phyloP scores from a whole-genome alignment of 2,888 invertebrate species.

The Escarpia spicata region DNA sequence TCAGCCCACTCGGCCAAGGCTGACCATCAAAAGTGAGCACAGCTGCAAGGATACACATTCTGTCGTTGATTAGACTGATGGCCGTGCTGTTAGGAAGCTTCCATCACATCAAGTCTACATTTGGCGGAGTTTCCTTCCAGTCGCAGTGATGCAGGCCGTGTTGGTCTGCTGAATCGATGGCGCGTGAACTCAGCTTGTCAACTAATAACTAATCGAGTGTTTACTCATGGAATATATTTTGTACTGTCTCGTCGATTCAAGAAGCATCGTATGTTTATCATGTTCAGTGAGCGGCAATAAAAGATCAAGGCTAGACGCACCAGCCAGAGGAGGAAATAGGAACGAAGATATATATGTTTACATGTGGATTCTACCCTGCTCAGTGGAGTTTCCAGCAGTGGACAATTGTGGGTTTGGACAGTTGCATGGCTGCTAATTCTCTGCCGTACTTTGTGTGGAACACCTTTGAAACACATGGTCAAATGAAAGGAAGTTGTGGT shows the following conservation, averaged over 20 bases:
- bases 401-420: background rate
- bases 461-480: background rate
- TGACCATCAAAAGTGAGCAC: constrained; percentile 6
- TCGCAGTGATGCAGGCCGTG: background rate
- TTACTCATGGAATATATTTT: background rate
- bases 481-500: background rate
- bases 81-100: background rate
- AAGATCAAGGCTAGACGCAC: background rate
- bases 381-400: background rate
- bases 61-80: background rate
- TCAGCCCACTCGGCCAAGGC: background rate
- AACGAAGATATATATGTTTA: background rate
- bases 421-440: background rate
- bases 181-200: background rate
- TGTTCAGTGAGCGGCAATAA: background rate
- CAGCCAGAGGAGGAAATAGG: background rate
- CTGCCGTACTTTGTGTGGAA: background rate
- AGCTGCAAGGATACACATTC: background rate
- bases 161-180: background rate
- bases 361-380: background rate
- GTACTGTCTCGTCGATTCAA: background rate
- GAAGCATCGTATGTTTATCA: background rate
- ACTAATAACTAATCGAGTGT: background rate
- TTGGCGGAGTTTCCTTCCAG: background rate
- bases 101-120: background rate